Conservation (phyloP, 2,888 invertebrate genomes). For the Linhomoeus sp. region DNA sequence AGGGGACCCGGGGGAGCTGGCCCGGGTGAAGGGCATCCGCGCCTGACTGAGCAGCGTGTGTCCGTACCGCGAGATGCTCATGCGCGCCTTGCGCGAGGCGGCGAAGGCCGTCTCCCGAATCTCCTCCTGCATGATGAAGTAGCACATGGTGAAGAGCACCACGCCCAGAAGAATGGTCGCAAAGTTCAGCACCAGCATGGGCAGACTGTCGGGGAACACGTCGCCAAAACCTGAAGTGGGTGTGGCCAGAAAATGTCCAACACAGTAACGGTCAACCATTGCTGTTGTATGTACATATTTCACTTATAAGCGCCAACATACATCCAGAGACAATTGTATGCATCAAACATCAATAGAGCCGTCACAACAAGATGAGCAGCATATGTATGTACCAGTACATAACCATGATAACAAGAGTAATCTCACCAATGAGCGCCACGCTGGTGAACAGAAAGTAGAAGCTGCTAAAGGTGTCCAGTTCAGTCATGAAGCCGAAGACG, state of each 20-base stretch:
- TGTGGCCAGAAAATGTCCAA: no score
- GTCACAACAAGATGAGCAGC: no score
- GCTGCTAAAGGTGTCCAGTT: constrained; percentile 16
- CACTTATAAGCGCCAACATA: no score
- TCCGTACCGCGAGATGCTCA: not conserved
- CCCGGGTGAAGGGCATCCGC: no score
- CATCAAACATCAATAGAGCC: no score
- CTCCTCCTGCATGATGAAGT: constrained; percentile 21
- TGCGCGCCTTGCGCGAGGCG: not conserved
- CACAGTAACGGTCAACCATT: no score
- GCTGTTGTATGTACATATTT: no score
- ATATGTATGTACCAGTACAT: no score
- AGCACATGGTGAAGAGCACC: constrained; percentile 21
- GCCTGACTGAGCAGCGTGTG: not conserved
- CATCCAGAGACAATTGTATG: no score
- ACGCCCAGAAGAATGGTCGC: constrained; percentile 18
- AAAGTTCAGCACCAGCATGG: constrained; percentile 12
- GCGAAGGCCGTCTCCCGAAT: constrained; percentile 13
- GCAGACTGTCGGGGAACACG: constrained; percentile 15
- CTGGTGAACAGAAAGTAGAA: constrained; percentile 20
- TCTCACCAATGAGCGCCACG: constrained; percentile 17
- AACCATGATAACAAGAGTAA: no score
- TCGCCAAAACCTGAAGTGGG: constrained; percentile 17
- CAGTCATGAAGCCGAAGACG: constrained; percentile 11
- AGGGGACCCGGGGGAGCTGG: no score